phyloP scores from a whole-genome alignment of 2,888 invertebrate species.

The Cephus pygmeus region DNA sequence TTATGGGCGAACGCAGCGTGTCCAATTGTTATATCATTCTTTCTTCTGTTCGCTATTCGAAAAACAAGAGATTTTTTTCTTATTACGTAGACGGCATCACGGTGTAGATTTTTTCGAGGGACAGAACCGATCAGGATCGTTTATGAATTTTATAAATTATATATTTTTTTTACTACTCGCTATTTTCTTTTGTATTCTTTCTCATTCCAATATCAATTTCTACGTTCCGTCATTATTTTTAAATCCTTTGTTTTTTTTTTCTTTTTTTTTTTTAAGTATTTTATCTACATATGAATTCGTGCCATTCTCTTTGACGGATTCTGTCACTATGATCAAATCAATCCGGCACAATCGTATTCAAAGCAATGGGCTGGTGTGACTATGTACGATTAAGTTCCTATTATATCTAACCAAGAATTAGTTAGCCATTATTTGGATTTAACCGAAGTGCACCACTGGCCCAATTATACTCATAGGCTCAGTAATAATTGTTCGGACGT shows the following conservation, averaged over 20 bases:
- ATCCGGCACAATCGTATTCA: neutral
- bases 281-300: neutral
- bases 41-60: neutral
- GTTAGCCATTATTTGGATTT: conserved; percentile 45
- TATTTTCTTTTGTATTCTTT: neutral
- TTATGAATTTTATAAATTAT: neutral
- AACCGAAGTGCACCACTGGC: conserved; percentile 36
- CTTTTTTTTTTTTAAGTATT: neutral
- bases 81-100: neutral
- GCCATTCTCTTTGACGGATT: neutral
- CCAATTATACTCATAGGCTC: conserved; percentile 7
- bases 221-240: neutral
- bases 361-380: conserved; percentile 25
- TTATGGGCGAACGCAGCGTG: neutral
- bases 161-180: neutral
- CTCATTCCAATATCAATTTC: neutral
- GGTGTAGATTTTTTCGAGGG: neutral
- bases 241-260: neutral
- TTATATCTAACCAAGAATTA: conserved; percentile 50
- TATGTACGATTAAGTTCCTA: conserved; percentile 56
- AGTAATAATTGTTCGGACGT: neutral
- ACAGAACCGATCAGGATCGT: neutral
- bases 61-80: neutral
- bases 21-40: neutral
- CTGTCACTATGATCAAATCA: neutral